Conservation (phyloP, 2,797 vertebrate genomes). For the Halcyon badia region DNA sequence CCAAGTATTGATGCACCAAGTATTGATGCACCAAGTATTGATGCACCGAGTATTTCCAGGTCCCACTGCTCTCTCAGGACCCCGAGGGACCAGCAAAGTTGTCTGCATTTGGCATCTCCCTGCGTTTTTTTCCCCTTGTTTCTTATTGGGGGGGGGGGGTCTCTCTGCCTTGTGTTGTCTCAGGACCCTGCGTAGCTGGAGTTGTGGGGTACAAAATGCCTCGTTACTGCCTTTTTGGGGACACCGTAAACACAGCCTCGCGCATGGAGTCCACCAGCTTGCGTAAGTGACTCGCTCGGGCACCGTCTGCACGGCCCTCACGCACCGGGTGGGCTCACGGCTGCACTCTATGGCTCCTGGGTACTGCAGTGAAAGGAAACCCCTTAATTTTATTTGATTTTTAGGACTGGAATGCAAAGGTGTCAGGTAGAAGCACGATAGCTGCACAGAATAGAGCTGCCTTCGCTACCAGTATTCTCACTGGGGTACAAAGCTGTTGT, state of each 20-base stretch:
- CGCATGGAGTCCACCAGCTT: constrained; percentile 93
- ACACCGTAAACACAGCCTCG: constrained; percentile 92
- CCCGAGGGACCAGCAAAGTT: background rate
- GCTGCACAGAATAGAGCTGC: background rate
- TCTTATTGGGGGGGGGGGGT: background rate
- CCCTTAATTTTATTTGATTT: background rate
- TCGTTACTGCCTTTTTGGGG: constrained; percentile 92
- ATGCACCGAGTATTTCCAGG: background rate
- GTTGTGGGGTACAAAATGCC: constrained; percentile 95
- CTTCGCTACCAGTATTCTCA: background rate
- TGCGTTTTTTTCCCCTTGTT: background rate
- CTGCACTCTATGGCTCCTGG: rapidly evolving
- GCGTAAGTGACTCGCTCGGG: constrained; percentile 68
- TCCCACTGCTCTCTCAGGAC: background rate
- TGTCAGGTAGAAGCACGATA: background rate
- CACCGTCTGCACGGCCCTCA: rapidly evolving
- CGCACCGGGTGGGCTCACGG: rapidly evolving
- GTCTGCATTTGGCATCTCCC: background rate
- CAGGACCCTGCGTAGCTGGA: constrained; percentile 91
- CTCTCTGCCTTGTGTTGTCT: background rate
- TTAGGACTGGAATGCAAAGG: background rate
- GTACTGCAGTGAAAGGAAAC: background rate
- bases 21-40: too few species aligned
- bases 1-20: background rate
- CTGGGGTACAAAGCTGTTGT: background rate